Evolutionary conservation across 1,140 invertebrate species (phyloP).

Genomic region (Whitmania pigra): DNA sequence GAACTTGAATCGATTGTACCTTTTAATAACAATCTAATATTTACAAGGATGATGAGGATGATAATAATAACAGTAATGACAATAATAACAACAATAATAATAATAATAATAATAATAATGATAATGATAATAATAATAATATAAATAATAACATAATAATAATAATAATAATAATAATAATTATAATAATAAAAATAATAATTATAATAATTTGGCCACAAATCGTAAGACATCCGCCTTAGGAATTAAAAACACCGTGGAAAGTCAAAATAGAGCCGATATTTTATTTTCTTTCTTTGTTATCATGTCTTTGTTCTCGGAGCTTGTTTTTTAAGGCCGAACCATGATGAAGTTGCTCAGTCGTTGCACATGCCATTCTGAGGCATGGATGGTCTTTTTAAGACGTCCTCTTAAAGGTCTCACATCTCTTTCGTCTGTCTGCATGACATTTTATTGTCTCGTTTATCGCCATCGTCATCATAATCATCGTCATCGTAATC

Average conservation of each 20-base stretch:
- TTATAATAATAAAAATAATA: constrained; percentile 10
- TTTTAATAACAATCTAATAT: constrained; percentile 8
- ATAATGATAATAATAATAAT: constrained; percentile 14
- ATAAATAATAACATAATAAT: constrained; percentile 4
- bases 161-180: constrained; percentile 16
- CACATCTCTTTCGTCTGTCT: no score
- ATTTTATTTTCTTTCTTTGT: no score
- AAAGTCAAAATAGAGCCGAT: no score
- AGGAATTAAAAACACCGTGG: no score
- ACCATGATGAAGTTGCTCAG: no score
- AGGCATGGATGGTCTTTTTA: no score
- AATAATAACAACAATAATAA: constrained; percentile 12
- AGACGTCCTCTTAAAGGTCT: no score
- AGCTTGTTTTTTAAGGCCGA: no score
- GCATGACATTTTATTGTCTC: constrained; percentile 2
- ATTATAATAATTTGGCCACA: constrained; percentile 6
- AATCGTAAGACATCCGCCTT: neutral
- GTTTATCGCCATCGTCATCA: constrained; percentile 6
- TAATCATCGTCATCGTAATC: constrained; percentile 14
- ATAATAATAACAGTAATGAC: constrained; percentile 13
- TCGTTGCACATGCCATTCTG: no score
- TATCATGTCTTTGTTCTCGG: no score
- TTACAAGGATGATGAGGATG: constrained; percentile 2
- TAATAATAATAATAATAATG: constrained; percentile 9
- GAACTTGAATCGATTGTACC: no score